phyloP scores from a whole-genome alignment of 2,113 vertebrate genomes.

The Stigmatopora argus region DNA sequence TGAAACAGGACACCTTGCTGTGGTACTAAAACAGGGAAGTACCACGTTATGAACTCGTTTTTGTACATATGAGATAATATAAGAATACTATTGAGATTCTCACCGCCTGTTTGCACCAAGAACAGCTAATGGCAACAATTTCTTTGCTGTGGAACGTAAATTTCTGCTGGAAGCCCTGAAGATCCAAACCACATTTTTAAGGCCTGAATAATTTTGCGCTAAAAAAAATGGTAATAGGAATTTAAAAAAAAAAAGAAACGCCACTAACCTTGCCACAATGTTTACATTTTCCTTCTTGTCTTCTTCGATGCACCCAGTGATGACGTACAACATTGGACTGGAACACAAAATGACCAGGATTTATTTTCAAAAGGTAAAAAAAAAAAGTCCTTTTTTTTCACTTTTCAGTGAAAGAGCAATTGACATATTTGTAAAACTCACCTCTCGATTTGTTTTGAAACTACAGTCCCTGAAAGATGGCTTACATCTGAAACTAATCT shows the following conservation, averaged over 20 bases:
- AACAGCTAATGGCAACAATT: conserved; percentile 97
- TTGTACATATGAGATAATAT: background rate
- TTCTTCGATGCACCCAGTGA: conserved; percentile 94
- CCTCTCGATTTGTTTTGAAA: conserved; percentile 86
- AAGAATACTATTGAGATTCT: conserved; percentile 47
- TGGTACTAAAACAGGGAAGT: conserved; percentile 79
- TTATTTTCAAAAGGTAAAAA: background rate
- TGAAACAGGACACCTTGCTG: conserved; percentile 98
- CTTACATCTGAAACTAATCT: conserved; percentile 98
- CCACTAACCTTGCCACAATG: conserved; percentile 90
- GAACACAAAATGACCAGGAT: background rate
- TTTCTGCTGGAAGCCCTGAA: conserved; percentile 96
- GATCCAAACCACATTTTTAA: background rate
- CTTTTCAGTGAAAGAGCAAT: too few relatives aligned
- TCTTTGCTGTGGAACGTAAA: conserved; percentile 96
- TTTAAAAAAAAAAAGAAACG: background rate
- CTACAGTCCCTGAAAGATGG: conserved; percentile 92
- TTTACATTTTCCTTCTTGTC: conserved; percentile 94
- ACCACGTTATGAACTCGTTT: background rate
- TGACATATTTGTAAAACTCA: conserved; percentile 59
- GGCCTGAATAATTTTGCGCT: background rate
- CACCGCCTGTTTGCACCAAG: conserved; percentile 98
- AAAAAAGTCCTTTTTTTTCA: background rate
- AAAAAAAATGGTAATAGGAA: too few relatives aligned
- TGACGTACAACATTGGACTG: conserved; percentile 80